Evolutionary conservation across 2,797 vertebrate species (phyloP), one percentile per base, ranked within the genome.

Genomic region (Taeniopygia guttata): DNA sequence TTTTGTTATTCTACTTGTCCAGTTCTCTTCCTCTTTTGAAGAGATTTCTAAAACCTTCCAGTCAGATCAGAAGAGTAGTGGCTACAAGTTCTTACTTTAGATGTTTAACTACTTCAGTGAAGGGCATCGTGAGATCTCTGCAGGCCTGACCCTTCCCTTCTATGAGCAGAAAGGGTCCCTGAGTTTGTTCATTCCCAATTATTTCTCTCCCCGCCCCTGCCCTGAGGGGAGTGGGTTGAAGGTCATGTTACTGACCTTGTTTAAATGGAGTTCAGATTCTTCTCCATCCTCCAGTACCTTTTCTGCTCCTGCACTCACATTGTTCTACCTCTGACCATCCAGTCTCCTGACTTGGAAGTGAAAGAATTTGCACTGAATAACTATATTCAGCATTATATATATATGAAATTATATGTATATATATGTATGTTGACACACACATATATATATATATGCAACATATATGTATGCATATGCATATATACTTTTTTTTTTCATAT

Each of bases 191-290:
- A 59, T 84, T 90, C 46, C 69, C 45, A 79, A 32, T 51, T 93
- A 94, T 45, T 87, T 49, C 55, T 94, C 58, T 91, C 82, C 48
- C 84, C 93, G 52, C 84, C 83, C 59, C 78, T 94, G 3, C 46
- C 83, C 85, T 59, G 80, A 75, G 95, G 92, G 80, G 12, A 40
- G 17, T 42, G 59, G 38, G 29, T 59, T 94, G 89, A 95, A 96
- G 94, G 93, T 95, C 91, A 52, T 81, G 67, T 87, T 76, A 51
- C 30, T 89, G 83, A 90, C 85, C 81, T 93, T 93, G 43, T 72
- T 91, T 54, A 84, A 89, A 86, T 54, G n/a, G 73, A 79, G 69
- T 89, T 83, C 67, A 87, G 63, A 38, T 84, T 73, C 16, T 60
- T 89, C 29, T 82, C 72, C 26, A 10, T 87, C 55, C 86, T 85